Evolutionary conservation across 2,888 invertebrate genomes (phyloP).

Genomic region (Hydrotaea cyrtoneurina): DNA sequence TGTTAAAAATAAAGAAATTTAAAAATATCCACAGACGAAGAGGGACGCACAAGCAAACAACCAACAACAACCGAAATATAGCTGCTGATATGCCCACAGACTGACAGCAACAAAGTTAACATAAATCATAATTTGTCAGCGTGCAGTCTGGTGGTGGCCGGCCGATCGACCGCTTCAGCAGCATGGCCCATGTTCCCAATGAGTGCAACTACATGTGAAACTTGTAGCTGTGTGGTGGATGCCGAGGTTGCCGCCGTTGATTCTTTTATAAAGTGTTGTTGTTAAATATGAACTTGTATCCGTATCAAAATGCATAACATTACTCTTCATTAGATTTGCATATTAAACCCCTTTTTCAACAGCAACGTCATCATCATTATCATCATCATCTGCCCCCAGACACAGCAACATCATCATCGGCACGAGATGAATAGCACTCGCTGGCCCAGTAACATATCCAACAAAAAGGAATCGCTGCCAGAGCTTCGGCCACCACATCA

Average conservation of each 20-base stretch:
- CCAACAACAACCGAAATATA: not conserved
- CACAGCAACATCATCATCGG: not conserved
- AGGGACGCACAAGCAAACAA: not conserved
- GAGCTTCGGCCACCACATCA: slow-evolving; percentile 1
- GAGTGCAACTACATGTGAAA: not conserved
- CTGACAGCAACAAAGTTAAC: slow-evolving; percentile 48
- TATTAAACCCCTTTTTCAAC: slow-evolving; percentile 45
- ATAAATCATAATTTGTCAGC: slow-evolving; percentile 66
- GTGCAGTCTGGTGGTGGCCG: slow-evolving; percentile 45
- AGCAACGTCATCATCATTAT: not conserved
- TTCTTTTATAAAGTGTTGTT: slow-evolving; percentile 24
- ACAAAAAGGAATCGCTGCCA: not conserved
- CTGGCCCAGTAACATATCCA: not conserved
- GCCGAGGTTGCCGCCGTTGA: not conserved
- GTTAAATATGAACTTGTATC: slow-evolving; percentile 49
- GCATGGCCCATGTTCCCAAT: slow-evolving; percentile 2
- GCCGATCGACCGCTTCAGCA: not conserved
- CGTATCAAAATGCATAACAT: slow-evolving; percentile 48
- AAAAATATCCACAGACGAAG: slow-evolving; percentile 31
- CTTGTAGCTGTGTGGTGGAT: slow-evolving; percentile 14
- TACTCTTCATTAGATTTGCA: slow-evolving; percentile 58
- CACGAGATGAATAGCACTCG: slow-evolving; percentile 6
- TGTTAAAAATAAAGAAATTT: slow-evolving; percentile 22
- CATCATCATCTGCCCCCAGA: not conserved
- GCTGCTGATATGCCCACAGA: slow-evolving; percentile 45